Conservation (phyloP, 1,140 invertebrate genomes). For the Druon quercuslanigerum region DNA sequence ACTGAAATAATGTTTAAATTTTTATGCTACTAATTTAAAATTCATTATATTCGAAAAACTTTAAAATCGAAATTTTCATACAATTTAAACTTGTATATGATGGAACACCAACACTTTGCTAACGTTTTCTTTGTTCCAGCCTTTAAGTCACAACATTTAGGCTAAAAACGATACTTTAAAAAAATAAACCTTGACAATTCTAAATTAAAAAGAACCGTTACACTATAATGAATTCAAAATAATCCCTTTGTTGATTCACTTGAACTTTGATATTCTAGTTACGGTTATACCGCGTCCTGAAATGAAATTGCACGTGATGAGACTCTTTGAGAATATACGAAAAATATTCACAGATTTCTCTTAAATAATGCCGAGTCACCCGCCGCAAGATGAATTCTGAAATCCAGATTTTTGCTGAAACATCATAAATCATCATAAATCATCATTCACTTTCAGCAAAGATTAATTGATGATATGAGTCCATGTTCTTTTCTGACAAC, state of each 20-base stretch:
- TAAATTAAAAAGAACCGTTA: not conserved
- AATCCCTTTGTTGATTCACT: not conserved
- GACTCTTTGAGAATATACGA: slow-evolving; percentile 6
- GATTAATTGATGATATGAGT: too few species aligned
- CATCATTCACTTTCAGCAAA: not conserved
- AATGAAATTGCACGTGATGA: not conserved
- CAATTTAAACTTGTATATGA: too few species aligned
- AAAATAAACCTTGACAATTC: too few species aligned
- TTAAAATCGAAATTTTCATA: too few species aligned
- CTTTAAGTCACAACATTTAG: too few species aligned
- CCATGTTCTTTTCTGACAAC: too few species aligned
- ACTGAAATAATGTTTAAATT: too few species aligned
- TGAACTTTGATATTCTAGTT: slow-evolving; percentile 30
- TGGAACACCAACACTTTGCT: too few species aligned
- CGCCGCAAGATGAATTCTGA: not conserved
- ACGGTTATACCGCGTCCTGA: slow-evolving; percentile 10
- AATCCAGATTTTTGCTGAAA: not conserved
- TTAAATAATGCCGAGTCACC: slow-evolving; percentile 14
- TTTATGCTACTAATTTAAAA: too few species aligned
- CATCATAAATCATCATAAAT: not conserved
- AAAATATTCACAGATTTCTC: slow-evolving; percentile 18
- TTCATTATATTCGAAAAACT: too few species aligned
- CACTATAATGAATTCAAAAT: not conserved
- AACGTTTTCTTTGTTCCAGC: too few species aligned
- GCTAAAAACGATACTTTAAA: too few species aligned